Evolutionary conservation across 2,113 vertebrate species (phyloP), one percentile per base, ranked within the genome.

Genomic region (Datnioides undecimradiatus): DNA sequence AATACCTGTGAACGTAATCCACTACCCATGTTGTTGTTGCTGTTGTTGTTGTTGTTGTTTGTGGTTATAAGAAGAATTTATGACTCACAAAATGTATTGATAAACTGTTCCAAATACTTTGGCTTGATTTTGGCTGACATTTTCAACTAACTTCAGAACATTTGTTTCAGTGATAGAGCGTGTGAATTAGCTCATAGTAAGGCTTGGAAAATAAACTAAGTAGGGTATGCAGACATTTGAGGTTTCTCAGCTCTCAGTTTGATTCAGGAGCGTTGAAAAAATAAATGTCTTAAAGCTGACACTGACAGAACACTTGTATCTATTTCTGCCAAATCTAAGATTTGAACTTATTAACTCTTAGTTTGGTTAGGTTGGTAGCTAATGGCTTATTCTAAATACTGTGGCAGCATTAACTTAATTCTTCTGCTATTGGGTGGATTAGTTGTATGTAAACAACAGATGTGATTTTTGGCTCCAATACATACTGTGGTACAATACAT

Each of bases 81-180:
- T 73, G 52, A 65, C 40, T 73, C 25, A 62, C 52, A 36, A 40
- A 31, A 65, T 81, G 78, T 77, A 67, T 25, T 65, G 34, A 77
- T 7, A 52, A 51, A 75, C 13, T 51, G 27, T 67, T 71, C n/a
- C 33, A 25, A 58, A 68, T 73, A 21, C 83, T 60, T 84, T 36
- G 60, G 27, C 49, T 75, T 76, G 21, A 58, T 66, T 74, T 73
- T 57, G 43, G 43, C 33, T 38, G 38, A 46, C 60, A 29, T 40
- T 68, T 77, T 76, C 16, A 45, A 21, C 23, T 34, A 38, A 25
- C 33, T 45, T 25, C 43, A 13, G 21, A 63, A 34, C 11, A 17
- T 19, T 4, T 19, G 7, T 33, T 40, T 38, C 3, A 49, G 43
- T 23, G 8, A 49, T 16, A 38, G 29, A 73, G 40, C 2, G 21